Evolutionary conservation across 2,888 invertebrate species (phyloP).

Genomic region (Tenodera sinensis): DNA sequence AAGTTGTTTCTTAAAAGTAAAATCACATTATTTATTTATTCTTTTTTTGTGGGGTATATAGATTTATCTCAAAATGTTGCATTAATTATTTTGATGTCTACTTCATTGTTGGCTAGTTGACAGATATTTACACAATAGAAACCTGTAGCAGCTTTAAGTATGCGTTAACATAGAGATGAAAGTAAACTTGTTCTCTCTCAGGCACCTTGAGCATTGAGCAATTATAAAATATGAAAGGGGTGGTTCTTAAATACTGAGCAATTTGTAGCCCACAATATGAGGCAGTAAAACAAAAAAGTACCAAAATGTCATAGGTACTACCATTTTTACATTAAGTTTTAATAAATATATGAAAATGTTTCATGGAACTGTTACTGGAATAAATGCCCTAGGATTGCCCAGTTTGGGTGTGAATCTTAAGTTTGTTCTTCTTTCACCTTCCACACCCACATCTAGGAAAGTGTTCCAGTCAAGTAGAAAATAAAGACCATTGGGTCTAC

Average conservation of each 20-base stretch:
- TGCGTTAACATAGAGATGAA: no score
- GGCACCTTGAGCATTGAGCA: no score
- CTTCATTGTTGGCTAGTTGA: no score
- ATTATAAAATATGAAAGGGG: no score
- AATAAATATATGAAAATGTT: background rate
- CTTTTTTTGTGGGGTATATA: no score
- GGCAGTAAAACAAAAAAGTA: background rate
- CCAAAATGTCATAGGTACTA: background rate
- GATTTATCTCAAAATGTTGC: no score
- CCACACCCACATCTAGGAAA: constrained; percentile 78
- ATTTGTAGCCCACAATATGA: background rate
- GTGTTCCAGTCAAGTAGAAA: constrained; percentile 84
- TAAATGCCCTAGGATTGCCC: constrained; percentile 74
- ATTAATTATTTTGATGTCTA: no score
- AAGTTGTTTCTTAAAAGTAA: no score
- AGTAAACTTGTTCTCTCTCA: no score
- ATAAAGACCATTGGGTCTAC: constrained; percentile 74
- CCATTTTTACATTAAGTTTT: background rate
- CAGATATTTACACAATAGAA: no score
- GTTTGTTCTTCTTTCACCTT: constrained; percentile 62
- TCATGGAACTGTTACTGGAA: constrained; percentile 70
- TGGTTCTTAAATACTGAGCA: background rate
- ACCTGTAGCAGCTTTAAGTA: no score
- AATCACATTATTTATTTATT: no score
- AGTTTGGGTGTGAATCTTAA: constrained; percentile 76